phyloP scores from a whole-genome alignment of 2,888 invertebrate genomes.

The Prostheceraeus crozeri region DNA sequence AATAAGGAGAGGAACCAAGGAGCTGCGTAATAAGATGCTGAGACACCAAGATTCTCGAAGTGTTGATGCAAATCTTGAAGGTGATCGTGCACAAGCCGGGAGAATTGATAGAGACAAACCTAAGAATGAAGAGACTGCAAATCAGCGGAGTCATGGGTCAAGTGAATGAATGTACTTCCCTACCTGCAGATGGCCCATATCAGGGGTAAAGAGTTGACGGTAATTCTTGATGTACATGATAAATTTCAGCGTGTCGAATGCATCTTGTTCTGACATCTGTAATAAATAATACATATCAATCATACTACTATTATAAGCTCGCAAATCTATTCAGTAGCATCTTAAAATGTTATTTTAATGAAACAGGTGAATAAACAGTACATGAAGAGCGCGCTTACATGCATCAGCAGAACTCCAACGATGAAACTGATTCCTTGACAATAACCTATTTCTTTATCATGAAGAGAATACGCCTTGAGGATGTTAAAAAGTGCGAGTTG shows the following conservation, averaged over 20 bases:
- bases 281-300: slow-evolving; percentile 30
- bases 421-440: slow-evolving; percentile 94
- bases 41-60: slow-evolving; percentile 72
- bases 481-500: slow-evolving; percentile 86
- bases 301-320: too few species aligned
- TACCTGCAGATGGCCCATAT: slow-evolving; percentile 85
- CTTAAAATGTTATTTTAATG: too few species aligned
- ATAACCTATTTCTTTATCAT: slow-evolving; percentile 88
- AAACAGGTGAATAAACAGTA: too few species aligned
- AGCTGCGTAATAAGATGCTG: slow-evolving; percentile 93
- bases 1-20: slow-evolving; percentile 98
- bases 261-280: slow-evolving; percentile 85
- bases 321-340: too few species aligned
- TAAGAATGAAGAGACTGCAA: slow-evolving; percentile 43
- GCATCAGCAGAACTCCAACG: slow-evolving; percentile 80
- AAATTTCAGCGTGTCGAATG: slow-evolving; percentile 77
- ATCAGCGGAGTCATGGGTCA: not conserved
- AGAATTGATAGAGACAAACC: slow-evolving; percentile 79
- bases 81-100: slow-evolving; percentile 75
- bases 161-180: slow-evolving; percentile 1
- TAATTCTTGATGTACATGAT: slow-evolving; percentile 82
- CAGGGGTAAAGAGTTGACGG: slow-evolving; percentile 79
- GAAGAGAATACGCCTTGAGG: slow-evolving; percentile 83
- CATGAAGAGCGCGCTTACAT: slow-evolving; percentile 64
- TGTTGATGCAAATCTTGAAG: slow-evolving; percentile 72